Evolutionary conservation across 2,113 vertebrate species (phyloP).

Genomic region (Gadus macrocephalus): DNA sequence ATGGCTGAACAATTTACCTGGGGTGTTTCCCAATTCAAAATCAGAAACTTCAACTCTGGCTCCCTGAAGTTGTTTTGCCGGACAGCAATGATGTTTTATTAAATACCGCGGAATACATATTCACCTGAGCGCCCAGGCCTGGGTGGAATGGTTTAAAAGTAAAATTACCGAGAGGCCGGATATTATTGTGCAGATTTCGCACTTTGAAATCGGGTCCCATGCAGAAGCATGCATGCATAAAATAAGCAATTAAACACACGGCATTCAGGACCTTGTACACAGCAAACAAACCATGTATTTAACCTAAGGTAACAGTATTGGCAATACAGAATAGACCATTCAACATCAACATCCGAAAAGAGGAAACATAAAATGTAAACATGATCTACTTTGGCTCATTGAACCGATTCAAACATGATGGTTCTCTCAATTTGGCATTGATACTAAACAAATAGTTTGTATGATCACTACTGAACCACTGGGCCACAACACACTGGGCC

Average conservation of each 20-base stretch:
- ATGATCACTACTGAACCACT: no score
- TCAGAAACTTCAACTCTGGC: no score
- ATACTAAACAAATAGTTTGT: no score
- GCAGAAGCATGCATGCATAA: conserved; percentile 1
- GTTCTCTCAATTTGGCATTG: no score
- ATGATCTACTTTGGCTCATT: no score
- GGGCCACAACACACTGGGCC: no score
- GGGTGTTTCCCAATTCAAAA: no score
- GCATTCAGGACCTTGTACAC: not conserved
- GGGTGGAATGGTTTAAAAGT: not conserved
- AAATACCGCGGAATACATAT: conserved; percentile 21
- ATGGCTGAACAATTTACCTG: no score
- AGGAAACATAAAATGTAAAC: no score
- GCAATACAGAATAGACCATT: no score
- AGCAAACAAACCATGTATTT: conserved; percentile 6
- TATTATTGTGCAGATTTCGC: not conserved
- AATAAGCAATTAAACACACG: not conserved
- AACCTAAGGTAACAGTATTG: not conserved
- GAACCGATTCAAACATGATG: no score
- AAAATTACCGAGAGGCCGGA: not conserved
- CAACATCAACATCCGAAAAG: no score
- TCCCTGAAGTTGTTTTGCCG: not conserved
- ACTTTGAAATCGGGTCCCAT: not conserved
- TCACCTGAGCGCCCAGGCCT: conserved; percentile 20
- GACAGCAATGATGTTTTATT: conserved; percentile 41